Base-by-base conservation (phyloP, 1,140 invertebrate genomes). In the Cyclargus thomasi region DNA sequence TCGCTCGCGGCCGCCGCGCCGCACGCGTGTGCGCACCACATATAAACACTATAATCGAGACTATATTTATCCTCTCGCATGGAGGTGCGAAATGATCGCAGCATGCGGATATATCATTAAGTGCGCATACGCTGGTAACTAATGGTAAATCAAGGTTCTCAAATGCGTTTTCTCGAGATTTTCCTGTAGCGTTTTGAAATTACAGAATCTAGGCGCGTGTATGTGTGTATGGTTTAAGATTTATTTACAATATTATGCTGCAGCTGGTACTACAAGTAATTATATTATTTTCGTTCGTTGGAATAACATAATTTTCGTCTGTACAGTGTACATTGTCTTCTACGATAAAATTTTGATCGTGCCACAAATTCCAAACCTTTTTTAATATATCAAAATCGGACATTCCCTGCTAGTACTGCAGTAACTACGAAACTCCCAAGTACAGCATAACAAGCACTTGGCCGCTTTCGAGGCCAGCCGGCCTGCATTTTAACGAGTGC, bases 51-150 rank as follows among this genome's bases (percentile, higher is more conserved):
- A 82, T 77, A 80, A 74, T 74, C 82, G 75, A 74, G 78, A 76
- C 82, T 88, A 88, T 86, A 85, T 88, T 88, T 88, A 88, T 85
- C 80, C 79, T 72, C 70, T 78, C 78, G 83, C 80, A 82, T 83
- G 79, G 75, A 85, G 78, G 82, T 79, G 81, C 82, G 82, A 84
- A 86, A 80, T 78, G 70, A 84, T 84, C 78, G 68, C 69, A 64
- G 39, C 18, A 65, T 53, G 23, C 23, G 53, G 29, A 20, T 35
- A 65, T 22, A 55, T 57, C 22, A 65, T 29, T 47, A 35, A 14
- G 35, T 62, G 59, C 59, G 29, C 29, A 29, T 21, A 21, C 59
- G 20, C 20, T 23, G 20, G 17, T 23, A 23, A 62, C 14, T 23
- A 62, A 62, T 23, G 59, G 10, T 23, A 22, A 21, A 22, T 21